A percentile compares a stretch with the other conserved stretches of the same genome.
These are phyloP conservation scores for Apotomis turbidana DNA, from an alignment of 2,888 invertebrate genomes.

Conservation along the genomic window DNA sequence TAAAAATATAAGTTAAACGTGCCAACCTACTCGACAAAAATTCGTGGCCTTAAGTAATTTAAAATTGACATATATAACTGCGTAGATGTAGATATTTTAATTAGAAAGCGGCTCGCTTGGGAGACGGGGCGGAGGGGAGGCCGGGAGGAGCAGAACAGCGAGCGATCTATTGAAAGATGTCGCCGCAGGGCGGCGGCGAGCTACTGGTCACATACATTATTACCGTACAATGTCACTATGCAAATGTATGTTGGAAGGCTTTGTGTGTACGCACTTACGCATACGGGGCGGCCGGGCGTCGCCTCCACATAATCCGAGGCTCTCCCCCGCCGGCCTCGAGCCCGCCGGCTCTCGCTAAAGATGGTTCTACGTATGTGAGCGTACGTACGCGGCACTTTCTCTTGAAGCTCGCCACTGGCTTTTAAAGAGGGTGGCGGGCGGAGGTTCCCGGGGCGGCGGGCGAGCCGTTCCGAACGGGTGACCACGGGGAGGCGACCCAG, in stretches of 20 bases:
- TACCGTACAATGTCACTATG: conserved; percentile 83
- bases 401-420: conserved; percentile 85
- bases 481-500: conserved; percentile 80
- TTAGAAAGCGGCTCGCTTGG: conserved; percentile 55
- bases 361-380: conserved; percentile 81
- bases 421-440: conserved; percentile 81
- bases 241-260: conserved; percentile 82
- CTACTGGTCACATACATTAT: conserved; percentile 83
- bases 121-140: conserved; percentile 43
- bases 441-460: conserved; percentile 61
- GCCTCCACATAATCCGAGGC: conserved; percentile 79
- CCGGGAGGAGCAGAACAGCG: conserved; percentile 53
- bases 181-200: conserved; percentile 68
- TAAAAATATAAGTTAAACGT: background rate
- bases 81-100: conserved; percentile 57
- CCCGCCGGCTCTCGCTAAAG: conserved; percentile 72
- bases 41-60: conserved; percentile 45
- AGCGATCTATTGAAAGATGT: conserved; percentile 77
- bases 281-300: conserved; percentile 72
- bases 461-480: conserved; percentile 81
- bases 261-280: conserved; percentile 83
- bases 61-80: conserved; percentile 48
- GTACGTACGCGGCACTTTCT: conserved; percentile 84
- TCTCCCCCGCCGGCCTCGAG: conserved; percentile 64
- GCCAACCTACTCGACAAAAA: conserved; percentile 25